phyloP scores from a whole-genome alignment of 2,888 invertebrate species.

The Dioctria rufipes region DNA sequence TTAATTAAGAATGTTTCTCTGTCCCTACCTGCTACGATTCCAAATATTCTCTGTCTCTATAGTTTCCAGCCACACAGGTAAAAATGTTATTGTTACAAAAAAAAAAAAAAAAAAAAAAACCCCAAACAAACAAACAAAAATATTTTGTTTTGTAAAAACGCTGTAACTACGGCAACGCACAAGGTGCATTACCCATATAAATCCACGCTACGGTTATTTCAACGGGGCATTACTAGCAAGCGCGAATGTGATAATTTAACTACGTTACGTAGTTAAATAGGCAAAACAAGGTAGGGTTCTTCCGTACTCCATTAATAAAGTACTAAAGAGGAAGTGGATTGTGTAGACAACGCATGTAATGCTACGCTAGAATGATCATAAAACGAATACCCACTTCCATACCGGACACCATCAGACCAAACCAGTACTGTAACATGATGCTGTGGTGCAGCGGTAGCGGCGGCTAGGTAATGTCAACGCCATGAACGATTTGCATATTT shows the following conservation, averaged over 20 bases:
- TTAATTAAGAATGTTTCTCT: no score
- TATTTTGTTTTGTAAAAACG: not conserved
- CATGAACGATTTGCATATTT: not conserved
- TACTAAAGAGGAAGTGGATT: not conserved
- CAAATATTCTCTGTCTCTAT: no score
- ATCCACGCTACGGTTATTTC: not conserved
- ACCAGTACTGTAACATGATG: not conserved
- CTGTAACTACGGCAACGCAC: not conserved
- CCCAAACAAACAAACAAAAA: no score
- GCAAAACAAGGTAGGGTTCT: not conserved
- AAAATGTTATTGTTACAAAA: no score
- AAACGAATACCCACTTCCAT: not conserved
- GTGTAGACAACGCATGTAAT: not conserved
- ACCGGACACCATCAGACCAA: not conserved
- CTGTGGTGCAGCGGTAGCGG: no score
- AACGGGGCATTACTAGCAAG: no score
- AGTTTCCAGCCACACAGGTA: no score
- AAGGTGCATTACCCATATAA: constrained; percentile 1
- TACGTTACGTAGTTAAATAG: no score
- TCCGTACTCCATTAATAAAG: no score
- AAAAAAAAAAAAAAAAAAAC: no score
- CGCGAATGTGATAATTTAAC: no score
- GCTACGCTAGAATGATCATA: not conserved
- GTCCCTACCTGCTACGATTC: no score
- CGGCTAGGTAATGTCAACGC: not conserved